These are phyloP conservation scores for Melieria crassipennis DNA, from an alignment of 2,888 invertebrate genomes.

Conservation along the genomic window DNA sequence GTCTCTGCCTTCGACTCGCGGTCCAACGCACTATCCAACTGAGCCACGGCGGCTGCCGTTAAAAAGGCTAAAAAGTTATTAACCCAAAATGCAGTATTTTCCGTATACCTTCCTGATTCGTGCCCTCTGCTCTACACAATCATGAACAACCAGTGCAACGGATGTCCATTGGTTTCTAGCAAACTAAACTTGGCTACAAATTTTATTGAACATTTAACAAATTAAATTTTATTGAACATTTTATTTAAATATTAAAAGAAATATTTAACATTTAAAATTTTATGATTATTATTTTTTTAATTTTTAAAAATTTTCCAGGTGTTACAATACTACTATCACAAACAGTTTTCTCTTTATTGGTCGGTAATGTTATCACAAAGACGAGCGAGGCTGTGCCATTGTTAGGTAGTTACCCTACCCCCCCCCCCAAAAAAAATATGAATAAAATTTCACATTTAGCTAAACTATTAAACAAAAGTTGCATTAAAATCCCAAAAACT, in stretches of 20 bases:
- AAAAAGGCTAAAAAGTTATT: too few relatives aligned
- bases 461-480: slow-evolving; percentile 9
- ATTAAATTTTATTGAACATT: too few relatives aligned
- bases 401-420: slow-evolving; percentile 77
- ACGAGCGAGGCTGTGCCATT: slow-evolving; percentile 99
- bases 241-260: not conserved
- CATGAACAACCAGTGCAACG: not conserved
- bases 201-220: not conserved
- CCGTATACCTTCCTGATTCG: too few relatives aligned
- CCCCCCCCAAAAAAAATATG: slow-evolving; percentile 1
- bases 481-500: too few relatives aligned
- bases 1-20: too few relatives aligned
- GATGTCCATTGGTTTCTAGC: not conserved
- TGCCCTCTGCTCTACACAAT: too few relatives aligned
- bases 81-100: too few relatives aligned
- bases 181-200: not conserved
- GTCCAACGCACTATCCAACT: too few relatives aligned
- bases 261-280: slow-evolving; percentile 4
- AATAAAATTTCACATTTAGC: not conserved
- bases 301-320: slow-evolving; percentile 79
- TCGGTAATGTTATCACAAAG: slow-evolving; percentile 98
- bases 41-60: too few relatives aligned
- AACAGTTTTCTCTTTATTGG: slow-evolving; percentile 99
- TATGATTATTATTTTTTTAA: slow-evolving; percentile 62
- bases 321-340: slow-evolving; percentile 99